These are phyloP conservation scores for Cheilosia vulpina DNA, from an alignment of 2,888 invertebrate species.

Conservation along the genomic window DNA sequence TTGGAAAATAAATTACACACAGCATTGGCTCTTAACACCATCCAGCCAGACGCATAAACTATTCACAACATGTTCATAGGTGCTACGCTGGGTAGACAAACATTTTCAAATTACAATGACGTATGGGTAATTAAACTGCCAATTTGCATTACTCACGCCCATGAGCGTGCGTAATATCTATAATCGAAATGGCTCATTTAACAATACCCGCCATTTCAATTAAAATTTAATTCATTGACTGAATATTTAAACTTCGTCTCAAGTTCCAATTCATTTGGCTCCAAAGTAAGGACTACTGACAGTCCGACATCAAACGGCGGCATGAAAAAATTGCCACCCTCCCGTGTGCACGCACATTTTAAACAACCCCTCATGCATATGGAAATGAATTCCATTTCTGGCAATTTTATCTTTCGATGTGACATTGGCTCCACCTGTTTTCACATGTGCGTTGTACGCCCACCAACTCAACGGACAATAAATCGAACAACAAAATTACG, in stretches of 20 bases:
- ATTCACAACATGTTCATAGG: neutral
- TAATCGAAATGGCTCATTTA: slow-evolving; percentile 57
- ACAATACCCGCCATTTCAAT: slow-evolving; percentile 55
- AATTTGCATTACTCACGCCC: slow-evolving; percentile 4
- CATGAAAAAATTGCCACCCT: neutral
- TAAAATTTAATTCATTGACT: slow-evolving; percentile 60
- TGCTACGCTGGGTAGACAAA: neutral
- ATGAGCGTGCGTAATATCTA: neutral
- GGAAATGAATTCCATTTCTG: slow-evolving; percentile 61
- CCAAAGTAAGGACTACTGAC: slow-evolving; percentile 26
- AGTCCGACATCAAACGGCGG: neutral
- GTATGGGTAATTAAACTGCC: neutral
- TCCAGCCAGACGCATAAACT: neutral
- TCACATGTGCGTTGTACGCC: neutral
- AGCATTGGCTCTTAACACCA: neutral
- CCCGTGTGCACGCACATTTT: slow-evolving; percentile 33
- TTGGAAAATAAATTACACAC: too few relatives aligned
- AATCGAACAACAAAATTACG: slow-evolving; percentile 71
- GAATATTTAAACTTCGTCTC: slow-evolving; percentile 61
- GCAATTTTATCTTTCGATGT: slow-evolving; percentile 48
- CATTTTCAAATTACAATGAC: neutral
- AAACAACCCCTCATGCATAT: slow-evolving; percentile 13
- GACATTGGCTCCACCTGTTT: slow-evolving; percentile 51
- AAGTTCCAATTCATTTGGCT: slow-evolving; percentile 70
- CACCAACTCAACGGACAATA: slow-evolving; percentile 48